phyloP scores from a whole-genome alignment of 2,888 invertebrate genomes.

The Cephus nigrinus region DNA sequence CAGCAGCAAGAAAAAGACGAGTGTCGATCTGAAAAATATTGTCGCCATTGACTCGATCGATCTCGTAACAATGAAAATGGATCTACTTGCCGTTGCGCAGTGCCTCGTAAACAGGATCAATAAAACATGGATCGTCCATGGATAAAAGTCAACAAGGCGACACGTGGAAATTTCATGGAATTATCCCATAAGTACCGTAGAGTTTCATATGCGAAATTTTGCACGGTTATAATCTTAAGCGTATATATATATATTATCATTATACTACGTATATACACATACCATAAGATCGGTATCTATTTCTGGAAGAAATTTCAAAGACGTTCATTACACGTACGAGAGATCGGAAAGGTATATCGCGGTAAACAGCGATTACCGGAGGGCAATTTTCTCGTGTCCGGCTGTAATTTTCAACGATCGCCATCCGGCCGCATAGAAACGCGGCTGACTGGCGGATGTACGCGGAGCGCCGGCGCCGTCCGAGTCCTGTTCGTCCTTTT shows the following conservation, averaged over 20 bases:
- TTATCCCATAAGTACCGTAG: neutral
- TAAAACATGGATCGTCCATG: neutral
- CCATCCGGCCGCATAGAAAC: constrained; percentile 4
- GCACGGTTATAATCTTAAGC: neutral
- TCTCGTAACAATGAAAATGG: neutral
- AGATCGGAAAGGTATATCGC: neutral
- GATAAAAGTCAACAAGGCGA: neutral
- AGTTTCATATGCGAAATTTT: neutral
- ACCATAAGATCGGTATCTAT: neutral
- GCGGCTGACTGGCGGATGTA: constrained; percentile 10
- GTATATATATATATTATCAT: neutral
- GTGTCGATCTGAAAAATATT: neutral
- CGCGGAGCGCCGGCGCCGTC: constrained; percentile 52
- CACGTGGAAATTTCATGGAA: neutral
- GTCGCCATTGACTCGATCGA: neutral
- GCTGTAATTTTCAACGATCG: constrained; percentile 46
- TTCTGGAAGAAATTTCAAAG: neutral
- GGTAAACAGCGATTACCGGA: constrained; percentile 12
- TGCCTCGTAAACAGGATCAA: neutral
- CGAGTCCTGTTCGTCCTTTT: constrained; percentile 39
- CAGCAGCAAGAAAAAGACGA: neutral
- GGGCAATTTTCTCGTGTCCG: constrained; percentile 52
- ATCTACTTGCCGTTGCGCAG: neutral
- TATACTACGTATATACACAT: too few relatives aligned
- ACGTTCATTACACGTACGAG: neutral